Conservation (phyloP, 2,888 invertebrate genomes). For the Hemithea aestivaria region DNA sequence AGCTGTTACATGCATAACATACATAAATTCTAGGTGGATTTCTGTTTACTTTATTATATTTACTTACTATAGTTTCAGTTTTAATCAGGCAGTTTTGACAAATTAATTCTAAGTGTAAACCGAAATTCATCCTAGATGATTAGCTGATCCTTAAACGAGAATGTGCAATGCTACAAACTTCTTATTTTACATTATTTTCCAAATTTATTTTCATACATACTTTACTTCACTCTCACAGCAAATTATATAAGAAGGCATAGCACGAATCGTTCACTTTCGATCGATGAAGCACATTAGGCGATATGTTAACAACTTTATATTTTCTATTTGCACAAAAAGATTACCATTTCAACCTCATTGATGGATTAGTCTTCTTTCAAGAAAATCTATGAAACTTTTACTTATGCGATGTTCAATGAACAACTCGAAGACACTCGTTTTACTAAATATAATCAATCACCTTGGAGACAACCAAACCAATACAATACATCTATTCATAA, state of each 20-base stretch:
- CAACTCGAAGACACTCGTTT: background rate
- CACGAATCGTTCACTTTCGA: constrained; percentile 53
- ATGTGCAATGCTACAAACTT: constrained; percentile 77
- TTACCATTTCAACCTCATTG: too few relatives aligned
- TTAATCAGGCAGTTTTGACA: too few relatives aligned
- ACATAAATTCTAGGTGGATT: constrained; percentile 63
- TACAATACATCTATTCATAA: constrained; percentile 15
- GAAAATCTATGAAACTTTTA: constrained; percentile 1
- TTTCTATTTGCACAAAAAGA: constrained; percentile 18
- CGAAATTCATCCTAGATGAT: constrained; percentile 59
- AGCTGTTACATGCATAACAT: constrained; percentile 77
- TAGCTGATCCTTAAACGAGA: constrained; percentile 74
- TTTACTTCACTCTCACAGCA: constrained; percentile 63
- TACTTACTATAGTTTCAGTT: too few relatives aligned
- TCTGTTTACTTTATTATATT: constrained; percentile 48
- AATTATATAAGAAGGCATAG: constrained; percentile 49
- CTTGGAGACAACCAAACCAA: constrained; percentile 14
- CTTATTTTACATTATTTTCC: constrained; percentile 65
- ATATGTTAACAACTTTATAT: constrained; percentile 36
- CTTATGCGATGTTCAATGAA: background rate
- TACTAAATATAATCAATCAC: constrained; percentile 10
- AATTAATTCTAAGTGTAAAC: too few relatives aligned
- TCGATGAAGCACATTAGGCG: constrained; percentile 46
- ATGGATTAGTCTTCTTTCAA: background rate
- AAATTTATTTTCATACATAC: constrained; percentile 67